Percentiles rank a stretch among this genome's conserved stretches.
Conservation (phyloP, 1,140 invertebrate genomes). For the Plutomurus gul region DNA sequence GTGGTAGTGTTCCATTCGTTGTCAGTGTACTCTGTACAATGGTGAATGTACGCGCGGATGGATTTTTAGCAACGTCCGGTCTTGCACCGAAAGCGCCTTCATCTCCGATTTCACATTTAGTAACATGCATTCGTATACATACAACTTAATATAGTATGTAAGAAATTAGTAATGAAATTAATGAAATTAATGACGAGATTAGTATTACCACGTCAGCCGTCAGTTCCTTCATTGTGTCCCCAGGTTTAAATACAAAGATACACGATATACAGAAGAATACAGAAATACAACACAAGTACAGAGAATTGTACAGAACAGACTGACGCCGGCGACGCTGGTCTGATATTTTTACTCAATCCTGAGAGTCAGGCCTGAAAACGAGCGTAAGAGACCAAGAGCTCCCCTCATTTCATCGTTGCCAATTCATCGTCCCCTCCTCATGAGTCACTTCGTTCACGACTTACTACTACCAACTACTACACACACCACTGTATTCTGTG, state of each 20-base stretch:
- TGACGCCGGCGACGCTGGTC: conserved; percentile 38
- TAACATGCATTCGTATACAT: not conserved
- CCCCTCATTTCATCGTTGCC: conserved; percentile 24
- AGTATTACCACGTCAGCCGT: conserved; percentile 40
- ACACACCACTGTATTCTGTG: not conserved
- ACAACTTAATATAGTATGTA: too few relatives aligned
- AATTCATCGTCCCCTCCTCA: conserved; percentile 28
- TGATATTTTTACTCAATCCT: conserved; percentile 33
- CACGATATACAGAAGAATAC: conserved; percentile 36
- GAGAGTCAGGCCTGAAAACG: not conserved
- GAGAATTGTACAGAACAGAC: conserved; percentile 44
- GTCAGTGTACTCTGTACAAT: too few relatives aligned
- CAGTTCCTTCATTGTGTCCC: conserved; percentile 46
- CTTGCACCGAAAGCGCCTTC: not conserved
- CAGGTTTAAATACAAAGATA: conserved; percentile 37
- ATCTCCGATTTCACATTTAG: not conserved
- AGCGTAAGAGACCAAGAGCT: conserved; percentile 23
- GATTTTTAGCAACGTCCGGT: conserved; percentile 5
- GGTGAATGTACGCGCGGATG: not conserved
- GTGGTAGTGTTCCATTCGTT: too few relatives aligned
- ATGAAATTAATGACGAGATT: conserved; percentile 2
- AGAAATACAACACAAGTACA: conserved; percentile 34
- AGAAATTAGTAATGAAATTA: conserved; percentile 1
- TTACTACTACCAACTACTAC: conserved; percentile 1
- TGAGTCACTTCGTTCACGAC: conserved; percentile 28